Evolutionary conservation across 2,888 invertebrate species (phyloP).

Genomic region (Coremacera marginata): DNA sequence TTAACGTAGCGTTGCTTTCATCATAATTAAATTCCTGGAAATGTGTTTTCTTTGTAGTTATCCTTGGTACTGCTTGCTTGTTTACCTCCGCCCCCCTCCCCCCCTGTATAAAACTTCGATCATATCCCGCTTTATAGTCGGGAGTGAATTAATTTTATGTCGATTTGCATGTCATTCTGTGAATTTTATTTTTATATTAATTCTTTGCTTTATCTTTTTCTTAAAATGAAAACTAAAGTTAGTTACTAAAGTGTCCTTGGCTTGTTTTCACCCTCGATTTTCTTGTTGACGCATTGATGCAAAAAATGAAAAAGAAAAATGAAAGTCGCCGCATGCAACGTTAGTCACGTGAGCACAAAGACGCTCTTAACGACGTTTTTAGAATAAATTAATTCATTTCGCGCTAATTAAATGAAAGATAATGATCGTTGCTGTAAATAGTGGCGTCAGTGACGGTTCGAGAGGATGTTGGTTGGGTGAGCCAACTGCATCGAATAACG

Average conservation of each 20-base stretch:
- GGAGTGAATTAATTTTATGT: slow-evolving; percentile 34
- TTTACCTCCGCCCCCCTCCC: too few relatives aligned
- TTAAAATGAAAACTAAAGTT: neutral
- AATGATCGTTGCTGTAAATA: neutral
- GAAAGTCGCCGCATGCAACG: too few relatives aligned
- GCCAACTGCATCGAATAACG: too few relatives aligned
- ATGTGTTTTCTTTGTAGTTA: too few relatives aligned
- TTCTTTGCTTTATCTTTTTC: too few relatives aligned
- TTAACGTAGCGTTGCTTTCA: too few relatives aligned
- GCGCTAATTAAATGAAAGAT: slow-evolving; percentile 22
- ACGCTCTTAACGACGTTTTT: neutral
- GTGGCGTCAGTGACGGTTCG: neutral
- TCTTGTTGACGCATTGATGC: too few relatives aligned
- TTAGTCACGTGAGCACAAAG: neutral
- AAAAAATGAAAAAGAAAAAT: too few relatives aligned
- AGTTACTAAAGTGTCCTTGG: neutral
- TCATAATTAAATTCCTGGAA: too few relatives aligned
- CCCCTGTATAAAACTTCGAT: neutral
- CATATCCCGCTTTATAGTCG: neutral
- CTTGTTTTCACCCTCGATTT: neutral
- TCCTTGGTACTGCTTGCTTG: too few relatives aligned
- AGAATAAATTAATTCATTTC: slow-evolving; percentile 16
- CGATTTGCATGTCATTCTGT: slow-evolving; percentile 31
- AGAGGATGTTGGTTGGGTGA: too few relatives aligned
- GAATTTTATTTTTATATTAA: neutral